These are phyloP conservation scores for Corella eumyota DNA, from an alignment of 23 tunicate species.

Conservation along the genomic window DNA sequence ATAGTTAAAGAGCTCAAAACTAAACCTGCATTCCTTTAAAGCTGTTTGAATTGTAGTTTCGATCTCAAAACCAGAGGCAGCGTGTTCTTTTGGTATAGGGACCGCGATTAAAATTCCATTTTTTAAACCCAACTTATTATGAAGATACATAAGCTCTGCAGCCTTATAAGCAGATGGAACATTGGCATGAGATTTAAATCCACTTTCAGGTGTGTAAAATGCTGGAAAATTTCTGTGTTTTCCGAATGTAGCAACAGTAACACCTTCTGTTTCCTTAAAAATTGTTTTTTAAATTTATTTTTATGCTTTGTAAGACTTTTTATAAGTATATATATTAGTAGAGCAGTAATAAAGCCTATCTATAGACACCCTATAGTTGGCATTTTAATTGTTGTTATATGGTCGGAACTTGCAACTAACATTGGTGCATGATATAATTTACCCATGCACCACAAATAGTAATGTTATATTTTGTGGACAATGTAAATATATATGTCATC, in stretches of 20 bases:
- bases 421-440: too few relatives aligned
- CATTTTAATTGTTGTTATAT: too few relatives aligned
- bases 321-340: too few relatives aligned
- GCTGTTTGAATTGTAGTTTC: constrained; percentile 37
- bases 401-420: too few relatives aligned
- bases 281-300: too few relatives aligned
- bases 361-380: too few relatives aligned
- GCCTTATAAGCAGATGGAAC: constrained; percentile 29
- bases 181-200: constrained; percentile 44
- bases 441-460: too few relatives aligned
- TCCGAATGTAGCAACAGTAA: constrained; percentile 75
- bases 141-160: constrained; percentile 26
- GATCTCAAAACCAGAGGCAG: constrained; percentile 31
- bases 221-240: constrained; percentile 59
- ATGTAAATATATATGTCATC: too few relatives aligned
- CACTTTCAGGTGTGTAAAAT: constrained; percentile 61
- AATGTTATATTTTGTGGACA: too few relatives aligned
- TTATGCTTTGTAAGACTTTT: too few relatives aligned
- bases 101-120: constrained; percentile 78
- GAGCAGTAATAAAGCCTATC: too few relatives aligned
- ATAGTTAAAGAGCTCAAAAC: too few relatives aligned
- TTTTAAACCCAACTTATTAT: constrained; percentile 24
- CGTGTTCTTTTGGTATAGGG: constrained; percentile 51
- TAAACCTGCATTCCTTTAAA: constrained; percentile 11
- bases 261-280: constrained; percentile 88